These are phyloP conservation scores for Tenebrio molitor DNA, from an alignment of 1,140 invertebrate genomes.

Conservation along the genomic window DNA sequence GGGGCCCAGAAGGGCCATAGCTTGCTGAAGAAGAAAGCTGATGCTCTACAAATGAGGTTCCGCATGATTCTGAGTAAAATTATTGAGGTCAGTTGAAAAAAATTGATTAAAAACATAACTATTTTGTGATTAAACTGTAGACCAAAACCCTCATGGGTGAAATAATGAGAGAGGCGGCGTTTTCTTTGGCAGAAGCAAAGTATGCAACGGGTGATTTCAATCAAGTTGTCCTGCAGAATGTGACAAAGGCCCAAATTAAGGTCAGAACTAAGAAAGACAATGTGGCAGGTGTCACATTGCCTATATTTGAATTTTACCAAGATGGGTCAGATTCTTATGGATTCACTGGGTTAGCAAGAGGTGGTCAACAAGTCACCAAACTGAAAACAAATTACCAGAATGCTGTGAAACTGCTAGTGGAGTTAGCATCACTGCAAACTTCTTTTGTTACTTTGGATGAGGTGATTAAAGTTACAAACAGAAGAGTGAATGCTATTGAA, in stretches of 20 bases:
- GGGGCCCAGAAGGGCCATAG: conserved; percentile 99
- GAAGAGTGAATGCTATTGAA: conserved; percentile 99
- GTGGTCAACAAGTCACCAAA: conserved; percentile 94
- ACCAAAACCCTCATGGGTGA: conserved; percentile 99
- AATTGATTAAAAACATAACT: conserved; percentile 18
- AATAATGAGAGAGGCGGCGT: conserved; percentile 99
- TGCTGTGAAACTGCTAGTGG: conserved; percentile 92
- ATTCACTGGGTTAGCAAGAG: conserved; percentile 91
- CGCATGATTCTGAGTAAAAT: conserved; percentile 98
- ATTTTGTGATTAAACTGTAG: conserved; percentile 69
- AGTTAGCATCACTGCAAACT: conserved; percentile 95
- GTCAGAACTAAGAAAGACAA: conserved; percentile 99
- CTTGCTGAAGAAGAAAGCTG: conserved; percentile 99
- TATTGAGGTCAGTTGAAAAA: conserved; percentile 85
- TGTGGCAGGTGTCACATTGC: conserved; percentile 82
- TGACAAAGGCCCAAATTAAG: conserved; percentile 98
- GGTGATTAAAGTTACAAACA: conserved; percentile 97
- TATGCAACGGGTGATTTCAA: conserved; percentile 99
- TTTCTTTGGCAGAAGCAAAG: conserved; percentile 98
- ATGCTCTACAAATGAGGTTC: conserved; percentile 98
- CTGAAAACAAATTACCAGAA: conserved; percentile 96
- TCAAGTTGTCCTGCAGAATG: conserved; percentile 99
- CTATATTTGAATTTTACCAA: conserved; percentile 76
- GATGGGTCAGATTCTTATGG: conserved; percentile 96
- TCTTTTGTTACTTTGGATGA: conserved; percentile 98